A percentile compares a stretch with the other conserved stretches of the same genome.
Conservation (phyloP, 2,888 invertebrate species). For the Macroteleia sp. region DNA sequence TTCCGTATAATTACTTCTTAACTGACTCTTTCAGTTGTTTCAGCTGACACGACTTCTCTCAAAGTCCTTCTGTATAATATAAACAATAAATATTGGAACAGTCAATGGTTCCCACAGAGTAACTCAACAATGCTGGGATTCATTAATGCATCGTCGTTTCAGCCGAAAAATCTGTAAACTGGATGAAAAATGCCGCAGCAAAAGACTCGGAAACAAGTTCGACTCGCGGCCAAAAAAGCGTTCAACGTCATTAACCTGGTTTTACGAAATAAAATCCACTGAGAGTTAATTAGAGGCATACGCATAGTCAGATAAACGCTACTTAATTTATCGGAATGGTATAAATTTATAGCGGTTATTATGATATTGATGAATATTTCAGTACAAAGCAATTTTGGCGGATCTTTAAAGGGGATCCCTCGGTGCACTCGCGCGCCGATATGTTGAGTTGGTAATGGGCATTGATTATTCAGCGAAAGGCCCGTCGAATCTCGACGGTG, state of each 20-base stretch:
- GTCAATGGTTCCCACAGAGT: no score
- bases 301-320: not conserved
- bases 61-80: no score
- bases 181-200: not conserved
- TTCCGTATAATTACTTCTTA: no score
- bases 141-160: no score
- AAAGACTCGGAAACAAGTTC: not conserved
- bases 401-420: slow-evolving; percentile 51
- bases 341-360: slow-evolving; percentile 33
- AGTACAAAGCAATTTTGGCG: slow-evolving; percentile 33
- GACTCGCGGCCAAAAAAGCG: not conserved
- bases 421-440: slow-evolving; percentile 6
- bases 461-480: slow-evolving; percentile 55
- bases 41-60: no score
- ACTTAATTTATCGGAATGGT: slow-evolving; percentile 32
- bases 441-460: slow-evolving; percentile 41
- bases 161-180: slow-evolving; percentile 7
- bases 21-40: no score
- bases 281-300: slow-evolving; percentile 16
- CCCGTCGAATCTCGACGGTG: slow-evolving; percentile 47
- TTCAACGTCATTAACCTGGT: slow-evolving; percentile 22
- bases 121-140: no score
- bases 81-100: no score
- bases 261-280: not conserved
- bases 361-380: slow-evolving; percentile 50